Evolutionary conservation across 2,888 invertebrate genomes (phyloP), one percentile per base, ranked within the genome.

Genomic region (Scaptodrosophila latifasciaeformis): DNA sequence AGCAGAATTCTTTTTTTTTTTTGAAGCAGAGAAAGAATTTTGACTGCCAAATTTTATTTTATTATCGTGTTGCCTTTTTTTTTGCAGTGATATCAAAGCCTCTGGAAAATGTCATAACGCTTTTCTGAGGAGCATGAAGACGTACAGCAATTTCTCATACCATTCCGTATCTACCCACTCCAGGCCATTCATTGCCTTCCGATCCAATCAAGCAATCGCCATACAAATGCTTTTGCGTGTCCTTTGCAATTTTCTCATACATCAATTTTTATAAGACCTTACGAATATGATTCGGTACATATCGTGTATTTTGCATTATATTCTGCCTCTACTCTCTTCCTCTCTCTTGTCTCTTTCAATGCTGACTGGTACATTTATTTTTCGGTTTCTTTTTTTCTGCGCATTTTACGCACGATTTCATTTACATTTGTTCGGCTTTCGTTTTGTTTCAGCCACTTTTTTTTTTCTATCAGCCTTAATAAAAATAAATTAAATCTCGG

Each of bases 351-450:
- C 21, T 42, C 35, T 35, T 68, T 56, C 61, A 72, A 69, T 72
- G 59, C 62, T 62, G 51, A 59, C 45, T 46, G 56, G 49, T 42
- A 59, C 61, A 57, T 66, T 66, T 62, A n/a, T n/a, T n/a, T n/a
- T n/a, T n/a, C n/a, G n/a, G 58, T 45, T 52, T 54, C 70, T 70
- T 37, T 68, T 62, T 74, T 77, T 75, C 67, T 74, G 67, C 63
- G 65, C 67, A 65, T 71, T 69, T 74, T 71, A 75, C 75, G 75
- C 75, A 75, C 75, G 75, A 75, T 75, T 75, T 77, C 70, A 71
- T 74, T 67, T 74, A 71, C 69, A 62, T 74, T 74, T 66, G 65
- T 65, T 62, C 48, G 69, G 64, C 71, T 72, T 72, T 67, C 55
- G 54, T 44, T 27, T 45, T 52, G n/a, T 27, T 42, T 44, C 13